Conservation (phyloP, 2,888 invertebrate genomes). For the Nineta flava region DNA sequence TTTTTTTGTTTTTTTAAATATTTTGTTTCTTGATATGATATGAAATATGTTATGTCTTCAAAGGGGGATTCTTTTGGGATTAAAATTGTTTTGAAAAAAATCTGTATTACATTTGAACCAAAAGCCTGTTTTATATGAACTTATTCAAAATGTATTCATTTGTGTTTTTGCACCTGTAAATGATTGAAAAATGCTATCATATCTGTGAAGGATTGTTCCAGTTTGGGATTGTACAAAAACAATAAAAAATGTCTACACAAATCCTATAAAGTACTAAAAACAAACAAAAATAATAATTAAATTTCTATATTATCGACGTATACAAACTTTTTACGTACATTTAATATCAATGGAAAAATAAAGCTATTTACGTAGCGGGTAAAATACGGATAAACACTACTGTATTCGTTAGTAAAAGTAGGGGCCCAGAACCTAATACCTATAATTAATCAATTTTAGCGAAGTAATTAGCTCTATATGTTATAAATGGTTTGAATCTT, state of each 20-base stretch:
- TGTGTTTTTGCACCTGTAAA: constrained; percentile 5
- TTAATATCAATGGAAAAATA: neutral
- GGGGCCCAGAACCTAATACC: constrained; percentile 1
- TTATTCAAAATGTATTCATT: constrained; percentile 1
- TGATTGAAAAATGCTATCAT: constrained; percentile 8
- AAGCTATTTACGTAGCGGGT: neutral
- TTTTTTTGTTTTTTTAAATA: too few species aligned
- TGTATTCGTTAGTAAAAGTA: neutral
- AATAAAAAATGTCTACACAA: too few species aligned
- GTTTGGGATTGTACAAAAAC: too few species aligned
- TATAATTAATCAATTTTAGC: neutral
- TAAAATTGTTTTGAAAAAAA: neutral
- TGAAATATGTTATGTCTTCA: too few species aligned
- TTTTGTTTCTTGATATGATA: too few species aligned
- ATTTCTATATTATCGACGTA: neutral
- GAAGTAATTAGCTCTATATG: neutral
- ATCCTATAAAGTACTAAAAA: too few species aligned
- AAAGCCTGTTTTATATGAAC: neutral
- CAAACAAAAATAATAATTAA: neutral
- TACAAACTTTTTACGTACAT: neutral
- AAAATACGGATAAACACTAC: neutral
- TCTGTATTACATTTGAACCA: neutral
- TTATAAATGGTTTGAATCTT: too few species aligned
- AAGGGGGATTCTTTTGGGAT: neutral
- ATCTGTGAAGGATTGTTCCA: neutral